Evolutionary conservation across 2,888 invertebrate species (phyloP).

Genomic region (Bellardia bayeri): DNA sequence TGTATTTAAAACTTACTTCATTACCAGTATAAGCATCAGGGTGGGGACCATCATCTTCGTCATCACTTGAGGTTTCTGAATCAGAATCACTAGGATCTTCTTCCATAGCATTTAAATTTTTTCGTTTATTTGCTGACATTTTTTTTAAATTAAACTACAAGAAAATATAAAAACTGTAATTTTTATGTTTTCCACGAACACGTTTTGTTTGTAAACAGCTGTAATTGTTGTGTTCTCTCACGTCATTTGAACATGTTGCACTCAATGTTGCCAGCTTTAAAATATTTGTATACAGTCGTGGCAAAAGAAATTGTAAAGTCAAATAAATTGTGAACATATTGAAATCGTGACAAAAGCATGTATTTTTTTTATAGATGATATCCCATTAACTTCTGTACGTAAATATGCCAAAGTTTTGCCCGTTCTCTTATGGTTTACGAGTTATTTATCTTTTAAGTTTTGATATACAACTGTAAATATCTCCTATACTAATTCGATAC

Average conservation of each 20-base stretch:
- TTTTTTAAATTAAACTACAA: not conserved
- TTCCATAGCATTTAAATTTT: slow-evolving; percentile 78
- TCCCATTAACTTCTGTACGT: too few relatives aligned
- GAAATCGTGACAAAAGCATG: not conserved
- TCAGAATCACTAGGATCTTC: slow-evolving; percentile 83
- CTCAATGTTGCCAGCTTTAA: not conserved
- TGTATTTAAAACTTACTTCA: slow-evolving; percentile 83
- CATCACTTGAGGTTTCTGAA: slow-evolving; percentile 80
- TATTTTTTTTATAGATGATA: too few relatives aligned
- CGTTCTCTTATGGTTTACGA: too few relatives aligned
- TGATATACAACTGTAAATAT: too few relatives aligned
- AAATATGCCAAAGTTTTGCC: too few relatives aligned
- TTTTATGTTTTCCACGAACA: slow-evolving; percentile 25
- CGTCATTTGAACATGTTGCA: not conserved
- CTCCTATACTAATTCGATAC: too few relatives aligned
- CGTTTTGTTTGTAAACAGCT: slow-evolving; percentile 64
- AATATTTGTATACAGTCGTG: not conserved
- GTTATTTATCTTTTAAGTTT: too few relatives aligned
- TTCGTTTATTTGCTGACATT: slow-evolving; percentile 79
- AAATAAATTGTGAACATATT: too few relatives aligned
- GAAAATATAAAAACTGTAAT: not conserved
- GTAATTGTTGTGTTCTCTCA: not conserved
- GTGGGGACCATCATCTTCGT: slow-evolving; percentile 85
- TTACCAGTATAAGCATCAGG: slow-evolving; percentile 85
- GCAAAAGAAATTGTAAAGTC: not conserved